A percentile compares a stretch with the other conserved stretches of the same genome.
phyloP scores from a whole-genome alignment of 1,140 invertebrate species.

The Sminthurinus signatus region DNA sequence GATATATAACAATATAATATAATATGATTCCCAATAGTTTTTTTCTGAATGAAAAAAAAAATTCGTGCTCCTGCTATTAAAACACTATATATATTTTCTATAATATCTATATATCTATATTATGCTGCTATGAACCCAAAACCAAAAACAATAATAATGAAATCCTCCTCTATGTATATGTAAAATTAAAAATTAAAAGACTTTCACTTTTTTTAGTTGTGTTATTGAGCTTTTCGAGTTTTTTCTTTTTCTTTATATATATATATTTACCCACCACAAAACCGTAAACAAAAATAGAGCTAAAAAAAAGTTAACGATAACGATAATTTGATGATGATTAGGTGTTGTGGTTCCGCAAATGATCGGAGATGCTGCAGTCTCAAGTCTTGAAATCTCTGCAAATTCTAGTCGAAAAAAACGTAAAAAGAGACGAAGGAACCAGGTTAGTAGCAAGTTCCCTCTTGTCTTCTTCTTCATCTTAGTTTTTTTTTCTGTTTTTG shows the following conservation, averaged over 20 bases:
- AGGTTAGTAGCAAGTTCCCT: too few relatives aligned
- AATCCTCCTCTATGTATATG: conserved; percentile 8
- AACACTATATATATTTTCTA: too few relatives aligned
- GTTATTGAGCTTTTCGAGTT: neutral
- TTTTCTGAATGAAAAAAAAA: too few relatives aligned
- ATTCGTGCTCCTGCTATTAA: too few relatives aligned
- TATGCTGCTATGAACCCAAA: too few relatives aligned
- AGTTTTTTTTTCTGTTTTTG: neutral
- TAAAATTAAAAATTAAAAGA: neutral
- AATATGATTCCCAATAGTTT: too few relatives aligned
- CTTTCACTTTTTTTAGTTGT: neutral
- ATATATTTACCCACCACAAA: too few relatives aligned
- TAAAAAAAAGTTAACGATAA: too few relatives aligned
- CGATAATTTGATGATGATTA: conserved; percentile 3
- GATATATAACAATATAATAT: too few relatives aligned
- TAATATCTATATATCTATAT: too few relatives aligned
- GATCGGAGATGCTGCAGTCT: conserved; percentile 31
- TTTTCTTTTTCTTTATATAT: neutral
- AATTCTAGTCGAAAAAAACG: conserved; percentile 40
- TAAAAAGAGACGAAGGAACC: conserved; percentile 41
- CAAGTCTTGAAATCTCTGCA: conserved; percentile 31
- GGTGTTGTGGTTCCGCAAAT: conserved; percentile 41
- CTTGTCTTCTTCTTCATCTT: conserved; percentile 21
- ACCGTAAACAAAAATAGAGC: too few relatives aligned
- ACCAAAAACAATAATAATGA: neutral